Evolutionary conservation across 2,113 vertebrate species (phyloP).

Genomic region (Larimichthys crocea): DNA sequence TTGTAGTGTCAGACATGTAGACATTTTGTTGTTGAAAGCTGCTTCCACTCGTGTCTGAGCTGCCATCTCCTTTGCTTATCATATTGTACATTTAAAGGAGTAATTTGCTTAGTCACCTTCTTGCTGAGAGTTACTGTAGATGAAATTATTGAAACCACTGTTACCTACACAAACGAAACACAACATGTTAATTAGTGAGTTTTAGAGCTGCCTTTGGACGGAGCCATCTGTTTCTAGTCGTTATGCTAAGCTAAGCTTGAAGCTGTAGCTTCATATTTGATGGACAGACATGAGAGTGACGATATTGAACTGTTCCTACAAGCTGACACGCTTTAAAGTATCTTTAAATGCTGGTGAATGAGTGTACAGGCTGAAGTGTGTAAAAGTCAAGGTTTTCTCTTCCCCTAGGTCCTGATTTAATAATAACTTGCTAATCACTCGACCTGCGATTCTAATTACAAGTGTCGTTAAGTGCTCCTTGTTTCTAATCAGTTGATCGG

Average conservation of each 20-base stretch:
- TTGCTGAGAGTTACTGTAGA: background rate
- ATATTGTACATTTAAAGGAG: background rate
- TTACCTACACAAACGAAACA: too few species aligned
- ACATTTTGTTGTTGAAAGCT: too few species aligned
- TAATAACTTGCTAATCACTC: constrained; percentile 70
- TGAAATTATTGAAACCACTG: too few species aligned
- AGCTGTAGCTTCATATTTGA: background rate
- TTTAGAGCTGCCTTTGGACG: background rate
- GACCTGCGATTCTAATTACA: constrained; percentile 68
- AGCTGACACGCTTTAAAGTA: background rate
- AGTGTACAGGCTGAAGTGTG: background rate
- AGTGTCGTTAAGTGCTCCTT: constrained; percentile 50
- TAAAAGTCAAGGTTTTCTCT: constrained; percentile 25
- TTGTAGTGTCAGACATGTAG: too few species aligned
- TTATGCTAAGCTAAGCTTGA: background rate
- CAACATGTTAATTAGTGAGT: background rate
- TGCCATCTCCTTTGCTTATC: too few species aligned
- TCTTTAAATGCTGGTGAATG: background rate
- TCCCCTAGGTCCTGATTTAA: constrained; percentile 53
- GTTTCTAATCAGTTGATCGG: constrained; percentile 57
- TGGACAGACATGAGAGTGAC: background rate
- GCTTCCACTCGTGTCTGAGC: background rate
- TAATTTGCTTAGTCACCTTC: background rate
- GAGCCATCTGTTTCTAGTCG: background rate
- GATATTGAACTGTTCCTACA: background rate